These are phyloP conservation scores for Poeciliopsis retropinna DNA, from an alignment of 2,113 vertebrate species.

Conservation along the genomic window DNA sequence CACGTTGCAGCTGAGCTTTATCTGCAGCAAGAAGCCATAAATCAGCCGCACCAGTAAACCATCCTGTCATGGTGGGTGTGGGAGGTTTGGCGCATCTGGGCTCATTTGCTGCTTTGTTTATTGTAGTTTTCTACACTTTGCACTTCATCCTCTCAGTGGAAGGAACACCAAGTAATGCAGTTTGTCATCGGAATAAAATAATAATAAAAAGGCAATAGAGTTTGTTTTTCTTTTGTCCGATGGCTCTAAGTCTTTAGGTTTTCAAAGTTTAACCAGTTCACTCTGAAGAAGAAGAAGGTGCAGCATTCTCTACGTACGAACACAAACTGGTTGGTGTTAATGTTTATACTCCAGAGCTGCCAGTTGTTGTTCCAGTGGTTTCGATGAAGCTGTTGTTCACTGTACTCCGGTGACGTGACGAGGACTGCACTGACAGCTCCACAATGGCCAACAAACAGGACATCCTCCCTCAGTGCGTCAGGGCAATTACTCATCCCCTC, in stretches of 20 bases:
- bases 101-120: not conserved
- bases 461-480: slow-evolving; percentile 60
- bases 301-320: not conserved
- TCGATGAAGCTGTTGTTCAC: slow-evolving; percentile 19
- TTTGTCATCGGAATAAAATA: not conserved
- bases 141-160: not conserved
- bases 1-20: not conserved
- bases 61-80: not conserved
- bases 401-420: slow-evolving; percentile 31
- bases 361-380: not conserved
- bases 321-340: not conserved
- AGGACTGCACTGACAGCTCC: slow-evolving; percentile 44
- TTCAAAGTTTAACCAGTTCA: not conserved
- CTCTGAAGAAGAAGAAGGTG: not conserved
- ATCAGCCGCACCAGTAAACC: not conserved
- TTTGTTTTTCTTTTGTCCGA: not conserved
- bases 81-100: not conserved
- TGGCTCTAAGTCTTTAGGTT: not conserved
- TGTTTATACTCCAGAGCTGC: not conserved
- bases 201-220: not conserved
- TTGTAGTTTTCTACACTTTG: not conserved
- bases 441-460: slow-evolving; percentile 67
- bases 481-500: slow-evolving; percentile 54
- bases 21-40: not conserved
- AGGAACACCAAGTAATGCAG: not conserved